Conservation (phyloP, 2,888 invertebrate genomes). For the Athalia circularis region DNA sequence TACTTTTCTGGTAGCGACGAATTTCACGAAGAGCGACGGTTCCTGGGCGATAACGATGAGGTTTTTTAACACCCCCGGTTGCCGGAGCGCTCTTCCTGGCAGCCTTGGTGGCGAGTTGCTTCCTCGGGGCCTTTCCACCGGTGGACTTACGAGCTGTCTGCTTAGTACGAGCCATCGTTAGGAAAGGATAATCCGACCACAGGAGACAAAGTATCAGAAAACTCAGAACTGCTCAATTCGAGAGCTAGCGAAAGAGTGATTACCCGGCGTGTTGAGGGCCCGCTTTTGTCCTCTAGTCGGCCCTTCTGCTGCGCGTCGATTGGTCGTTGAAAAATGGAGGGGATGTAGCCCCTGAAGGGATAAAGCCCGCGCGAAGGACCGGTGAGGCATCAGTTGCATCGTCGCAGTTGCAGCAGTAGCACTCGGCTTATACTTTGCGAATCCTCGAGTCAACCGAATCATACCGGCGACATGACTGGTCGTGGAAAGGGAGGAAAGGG, state of each 20-base stretch:
- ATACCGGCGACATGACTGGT: conserved; percentile 80
- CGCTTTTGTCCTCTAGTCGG: conserved; percentile 3
- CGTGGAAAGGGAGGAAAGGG: conserved; percentile 88
- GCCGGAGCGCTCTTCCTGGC: conserved; percentile 83
- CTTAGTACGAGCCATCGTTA: conserved; percentile 83
- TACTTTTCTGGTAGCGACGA: conserved; percentile 84
- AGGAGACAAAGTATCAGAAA: background rate
- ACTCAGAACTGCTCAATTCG: background rate
- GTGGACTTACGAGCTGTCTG: conserved; percentile 85
- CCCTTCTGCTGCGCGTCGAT: background rate
- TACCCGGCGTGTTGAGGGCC: background rate
- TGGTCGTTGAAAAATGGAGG: conserved; percentile 23
- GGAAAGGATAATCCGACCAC: background rate
- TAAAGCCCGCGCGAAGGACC: background rate
- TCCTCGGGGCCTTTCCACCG: conserved; percentile 84
- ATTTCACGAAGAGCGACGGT: conserved; percentile 84
- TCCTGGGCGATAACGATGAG: conserved; percentile 82
- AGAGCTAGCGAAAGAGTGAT: background rate
- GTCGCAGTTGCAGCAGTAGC: conserved; percentile 10
- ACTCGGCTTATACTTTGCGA: conserved; percentile 54
- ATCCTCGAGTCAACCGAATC: background rate
- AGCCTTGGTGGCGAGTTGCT: conserved; percentile 83
- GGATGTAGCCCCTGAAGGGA: conserved; percentile 19
- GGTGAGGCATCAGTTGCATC: conserved; percentile 17
- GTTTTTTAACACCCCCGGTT: conserved; percentile 84